Percentiles rank a stretch among this genome's conserved stretches.
These are phyloP conservation scores for Anastatus disparis DNA, from an alignment of 1,140 invertebrate species.

Conservation along the genomic window DNA sequence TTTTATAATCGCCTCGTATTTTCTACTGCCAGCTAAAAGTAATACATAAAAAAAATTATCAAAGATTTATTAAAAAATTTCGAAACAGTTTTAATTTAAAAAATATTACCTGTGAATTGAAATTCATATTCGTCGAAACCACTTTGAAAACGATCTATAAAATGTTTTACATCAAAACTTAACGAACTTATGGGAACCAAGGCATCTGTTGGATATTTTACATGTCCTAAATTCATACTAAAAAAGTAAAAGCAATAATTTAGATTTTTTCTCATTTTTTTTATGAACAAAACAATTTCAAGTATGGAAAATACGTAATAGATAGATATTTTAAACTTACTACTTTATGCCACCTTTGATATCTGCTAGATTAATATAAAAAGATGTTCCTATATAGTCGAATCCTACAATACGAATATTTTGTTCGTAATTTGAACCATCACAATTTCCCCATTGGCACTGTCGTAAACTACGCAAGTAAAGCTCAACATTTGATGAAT, in stretches of 20 bases:
- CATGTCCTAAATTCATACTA: slow-evolving; percentile 47
- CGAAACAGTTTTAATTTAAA: neutral
- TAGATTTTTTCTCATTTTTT: neutral
- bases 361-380: slow-evolving; percentile 57
- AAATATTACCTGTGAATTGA: slow-evolving; percentile 31
- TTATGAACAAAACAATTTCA: neutral
- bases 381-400: slow-evolving; percentile 61
- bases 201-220: slow-evolving; percentile 28
- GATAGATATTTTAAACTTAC: slow-evolving; percentile 51
- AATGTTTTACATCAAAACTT: slow-evolving; percentile 38
- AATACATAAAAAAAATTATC: neutral
- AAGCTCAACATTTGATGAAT: slow-evolving; percentile 53
- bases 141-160: slow-evolving; percentile 16
- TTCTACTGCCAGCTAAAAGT: slow-evolving; percentile 42
- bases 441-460: slow-evolving; percentile 60
- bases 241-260: slow-evolving; percentile 18
- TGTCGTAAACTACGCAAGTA: slow-evolving; percentile 68
- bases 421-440: slow-evolving; percentile 48
- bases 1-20: slow-evolving; percentile 37
- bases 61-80: neutral
- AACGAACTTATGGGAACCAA: slow-evolving; percentile 34
- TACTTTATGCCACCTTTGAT: slow-evolving; percentile 62
- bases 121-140: slow-evolving; percentile 20
- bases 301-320: too few relatives aligned
- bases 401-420: slow-evolving; percentile 55